Evolutionary conservation across 2,113 vertebrate genomes (phyloP).

Genomic region (Larimichthys polyactis): DNA sequence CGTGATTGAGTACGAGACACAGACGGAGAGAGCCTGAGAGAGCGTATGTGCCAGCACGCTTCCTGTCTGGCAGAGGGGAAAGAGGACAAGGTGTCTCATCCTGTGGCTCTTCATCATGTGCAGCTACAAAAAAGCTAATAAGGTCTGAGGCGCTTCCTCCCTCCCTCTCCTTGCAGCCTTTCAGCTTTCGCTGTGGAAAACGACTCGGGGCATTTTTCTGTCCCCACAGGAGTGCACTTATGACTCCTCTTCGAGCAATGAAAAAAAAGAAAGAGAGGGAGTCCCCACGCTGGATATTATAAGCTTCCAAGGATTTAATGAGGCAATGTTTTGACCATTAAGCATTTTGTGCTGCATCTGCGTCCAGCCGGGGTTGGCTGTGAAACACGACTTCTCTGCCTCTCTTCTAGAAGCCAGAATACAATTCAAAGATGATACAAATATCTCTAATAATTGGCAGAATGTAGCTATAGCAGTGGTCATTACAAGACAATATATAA

Average conservation of each 20-base stretch:
- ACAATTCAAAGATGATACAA: no score
- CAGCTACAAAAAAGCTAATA: conserved; percentile 32
- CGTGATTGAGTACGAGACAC: neutral
- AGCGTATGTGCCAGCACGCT: neutral
- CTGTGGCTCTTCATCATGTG: conserved; percentile 30
- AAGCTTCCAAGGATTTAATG: conserved; percentile 1
- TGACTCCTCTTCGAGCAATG: neutral
- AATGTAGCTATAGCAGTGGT: no score
- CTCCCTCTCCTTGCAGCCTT: neutral
- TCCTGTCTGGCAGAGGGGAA: conserved; percentile 1
- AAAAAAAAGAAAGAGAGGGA: neutral
- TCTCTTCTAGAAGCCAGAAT: neutral
- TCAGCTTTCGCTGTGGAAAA: conserved; percentile 7
- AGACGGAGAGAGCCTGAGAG: neutral
- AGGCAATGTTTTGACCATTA: conserved; percentile 2
- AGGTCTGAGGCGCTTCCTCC: conserved; percentile 38
- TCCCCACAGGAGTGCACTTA: neutral
- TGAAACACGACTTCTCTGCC: neutral
- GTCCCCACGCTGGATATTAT: neutral
- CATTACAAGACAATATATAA: no score
- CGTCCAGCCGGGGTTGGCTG: neutral
- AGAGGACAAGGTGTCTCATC: conserved; percentile 18
- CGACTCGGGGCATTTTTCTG: neutral
- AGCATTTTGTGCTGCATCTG: neutral
- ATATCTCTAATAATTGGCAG: no score